Percentiles rank a stretch among this genome's conserved stretches.
Conservation (phyloP, 2,797 vertebrate species). For the Alosa sapidissima region DNA sequence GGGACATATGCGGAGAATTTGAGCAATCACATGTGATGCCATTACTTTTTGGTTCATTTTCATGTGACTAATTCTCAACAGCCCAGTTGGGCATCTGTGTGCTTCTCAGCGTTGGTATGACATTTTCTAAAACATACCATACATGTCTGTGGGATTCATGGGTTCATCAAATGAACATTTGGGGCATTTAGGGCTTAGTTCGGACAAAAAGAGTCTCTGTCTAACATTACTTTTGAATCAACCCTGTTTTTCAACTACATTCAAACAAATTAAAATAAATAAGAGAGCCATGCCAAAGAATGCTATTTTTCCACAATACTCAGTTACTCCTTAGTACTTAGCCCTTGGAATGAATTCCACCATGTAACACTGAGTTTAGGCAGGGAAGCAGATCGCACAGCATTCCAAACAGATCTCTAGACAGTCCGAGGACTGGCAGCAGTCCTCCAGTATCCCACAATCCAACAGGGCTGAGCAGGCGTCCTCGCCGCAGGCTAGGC, state of each 20-base stretch:
- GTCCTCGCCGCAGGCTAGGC: conserved; percentile 59
- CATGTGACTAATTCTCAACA: not conserved
- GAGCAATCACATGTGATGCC: not conserved
- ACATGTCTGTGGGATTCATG: not conserved
- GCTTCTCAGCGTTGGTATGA: not conserved
- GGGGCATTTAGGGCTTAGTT: not conserved
- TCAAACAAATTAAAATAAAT: not conserved
- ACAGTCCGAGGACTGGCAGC: conserved; percentile 77
- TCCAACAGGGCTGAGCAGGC: conserved; percentile 69
- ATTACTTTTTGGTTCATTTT: not conserved
- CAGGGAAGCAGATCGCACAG: conserved; percentile 80
- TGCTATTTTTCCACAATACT: not conserved
- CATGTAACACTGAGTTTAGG: conserved; percentile 58
- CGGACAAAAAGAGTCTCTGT: not conserved
- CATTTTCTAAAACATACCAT: not conserved
- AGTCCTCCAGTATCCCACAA: conserved; percentile 76
- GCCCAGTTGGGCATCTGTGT: not conserved
- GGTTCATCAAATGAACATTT: not conserved
- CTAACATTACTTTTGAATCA: not conserved
- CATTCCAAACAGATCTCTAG: conserved; percentile 82
- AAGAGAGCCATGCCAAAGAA: not conserved
- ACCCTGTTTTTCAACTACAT: not conserved
- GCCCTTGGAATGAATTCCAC: not conserved
- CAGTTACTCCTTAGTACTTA: not conserved
- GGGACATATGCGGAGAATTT: not conserved